Conservation (phyloP, 2,797 vertebrate genomes). For the Ptychadena robeensis region DNA sequence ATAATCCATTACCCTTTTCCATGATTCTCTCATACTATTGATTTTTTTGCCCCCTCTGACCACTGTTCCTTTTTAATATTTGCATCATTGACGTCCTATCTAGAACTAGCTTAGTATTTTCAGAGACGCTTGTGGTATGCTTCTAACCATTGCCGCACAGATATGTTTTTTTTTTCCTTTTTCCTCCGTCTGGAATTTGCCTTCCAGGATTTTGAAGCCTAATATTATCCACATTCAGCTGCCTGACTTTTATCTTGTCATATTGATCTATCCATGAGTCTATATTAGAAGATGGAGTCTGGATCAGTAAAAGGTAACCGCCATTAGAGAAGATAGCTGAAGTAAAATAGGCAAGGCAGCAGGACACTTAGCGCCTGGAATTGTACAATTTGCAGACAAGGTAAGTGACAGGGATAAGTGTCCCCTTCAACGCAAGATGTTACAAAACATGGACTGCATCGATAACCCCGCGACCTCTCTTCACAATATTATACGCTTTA, state of each 20-base stretch:
- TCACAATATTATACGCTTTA: constrained; percentile 24
- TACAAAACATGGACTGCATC: constrained; percentile 69
- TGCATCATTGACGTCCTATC: neutral
- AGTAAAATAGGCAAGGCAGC: constrained; percentile 71
- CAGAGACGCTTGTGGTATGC: neutral
- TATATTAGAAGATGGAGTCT: constrained; percentile 72
- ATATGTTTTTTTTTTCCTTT: constrained; percentile 7
- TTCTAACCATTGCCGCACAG: neutral
- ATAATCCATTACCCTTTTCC: too few relatives aligned
- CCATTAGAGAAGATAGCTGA: constrained; percentile 69
- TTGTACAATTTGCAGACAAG: constrained; percentile 67
- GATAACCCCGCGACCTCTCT: constrained; percentile 64
- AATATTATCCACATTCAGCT: constrained; percentile 72
- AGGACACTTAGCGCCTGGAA: constrained; percentile 75
- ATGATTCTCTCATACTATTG: neutral
- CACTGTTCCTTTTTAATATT: neutral
- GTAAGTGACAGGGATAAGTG: constrained; percentile 69
- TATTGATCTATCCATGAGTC: constrained; percentile 76
- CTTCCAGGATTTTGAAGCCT: constrained; percentile 68
- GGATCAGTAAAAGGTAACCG: constrained; percentile 70
- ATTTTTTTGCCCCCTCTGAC: neutral
- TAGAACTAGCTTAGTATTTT: neutral
- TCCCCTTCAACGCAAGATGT: constrained; percentile 72
- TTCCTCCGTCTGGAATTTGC: constrained; percentile 6
- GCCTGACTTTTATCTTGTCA: constrained; percentile 76